phyloP scores from a whole-genome alignment of 23 tunicate species.

The Aplidium turbinatum region DNA sequence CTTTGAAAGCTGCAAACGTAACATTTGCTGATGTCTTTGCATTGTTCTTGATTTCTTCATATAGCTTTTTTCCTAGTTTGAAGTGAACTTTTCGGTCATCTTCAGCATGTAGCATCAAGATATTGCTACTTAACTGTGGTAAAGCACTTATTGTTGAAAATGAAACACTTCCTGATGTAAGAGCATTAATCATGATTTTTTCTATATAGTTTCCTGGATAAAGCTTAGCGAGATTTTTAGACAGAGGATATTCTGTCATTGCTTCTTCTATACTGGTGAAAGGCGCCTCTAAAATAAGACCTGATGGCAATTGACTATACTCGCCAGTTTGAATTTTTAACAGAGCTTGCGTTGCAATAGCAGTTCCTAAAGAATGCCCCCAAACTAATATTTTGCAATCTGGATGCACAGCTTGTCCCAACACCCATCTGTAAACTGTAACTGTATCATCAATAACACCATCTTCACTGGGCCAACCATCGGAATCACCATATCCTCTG shows the following conservation, averaged over 20 bases:
- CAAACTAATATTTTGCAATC: slow-evolving; percentile 54
- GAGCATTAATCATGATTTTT: slow-evolving; percentile 37
- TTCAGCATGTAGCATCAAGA: slow-evolving; percentile 78
- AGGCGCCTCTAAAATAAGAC: slow-evolving; percentile 71
- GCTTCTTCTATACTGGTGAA: slow-evolving; percentile 51
- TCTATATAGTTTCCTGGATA: slow-evolving; percentile 40
- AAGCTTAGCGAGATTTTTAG: slow-evolving; percentile 31
- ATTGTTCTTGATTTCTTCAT: slow-evolving; percentile 14
- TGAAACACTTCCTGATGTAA: slow-evolving; percentile 16
- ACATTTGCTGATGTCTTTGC: neutral
- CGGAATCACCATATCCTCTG: slow-evolving; percentile 90
- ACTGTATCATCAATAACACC: slow-evolving; percentile 64
- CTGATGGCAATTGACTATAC: slow-evolving; percentile 32
- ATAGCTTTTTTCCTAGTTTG: slow-evolving; percentile 51
- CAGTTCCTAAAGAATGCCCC: slow-evolving; percentile 88
- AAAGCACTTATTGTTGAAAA: slow-evolving; percentile 35
- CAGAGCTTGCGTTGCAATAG: slow-evolving; percentile 65
- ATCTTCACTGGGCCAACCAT: slow-evolving; percentile 63
- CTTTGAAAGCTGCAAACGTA: slow-evolving; percentile 56
- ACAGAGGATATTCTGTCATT: slow-evolving; percentile 47
- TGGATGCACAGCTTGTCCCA: slow-evolving; percentile 1
- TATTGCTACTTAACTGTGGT: slow-evolving; percentile 27
- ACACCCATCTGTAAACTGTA: slow-evolving; percentile 48
- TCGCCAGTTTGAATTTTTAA: slow-evolving; percentile 28
- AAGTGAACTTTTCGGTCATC: slow-evolving; percentile 64